Percentiles rank a stretch among this genome's conserved stretches.
Conservation (phyloP, 2,113 vertebrate genomes). For the Climacteris rufus region DNA sequence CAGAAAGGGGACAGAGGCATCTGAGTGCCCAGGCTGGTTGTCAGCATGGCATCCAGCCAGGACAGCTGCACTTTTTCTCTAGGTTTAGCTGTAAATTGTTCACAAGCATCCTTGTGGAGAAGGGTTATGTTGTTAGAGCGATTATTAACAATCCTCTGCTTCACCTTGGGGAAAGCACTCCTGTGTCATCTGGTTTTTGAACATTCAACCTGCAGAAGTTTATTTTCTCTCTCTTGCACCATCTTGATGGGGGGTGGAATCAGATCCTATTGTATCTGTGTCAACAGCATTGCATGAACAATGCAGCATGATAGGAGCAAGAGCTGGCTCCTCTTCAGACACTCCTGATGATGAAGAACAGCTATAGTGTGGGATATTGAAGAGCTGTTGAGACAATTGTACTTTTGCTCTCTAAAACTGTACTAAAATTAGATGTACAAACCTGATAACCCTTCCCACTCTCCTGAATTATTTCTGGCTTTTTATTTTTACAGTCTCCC, state of each 20-base stretch:
- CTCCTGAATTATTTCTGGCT: background rate
- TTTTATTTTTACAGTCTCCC: background rate
- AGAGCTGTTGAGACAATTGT: constrained; percentile 12
- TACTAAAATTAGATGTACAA: constrained; percentile 8
- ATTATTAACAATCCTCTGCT: background rate
- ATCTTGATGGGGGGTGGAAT: background rate
- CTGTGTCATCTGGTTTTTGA: background rate
- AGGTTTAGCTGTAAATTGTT: background rate
- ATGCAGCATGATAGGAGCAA: background rate
- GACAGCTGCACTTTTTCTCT: background rate
- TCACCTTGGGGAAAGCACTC: background rate
- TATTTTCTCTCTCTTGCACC: background rate
- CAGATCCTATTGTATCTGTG: background rate
- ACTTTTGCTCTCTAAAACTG: background rate
- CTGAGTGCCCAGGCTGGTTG: background rate
- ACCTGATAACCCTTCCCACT: background rate
- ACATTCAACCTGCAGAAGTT: background rate
- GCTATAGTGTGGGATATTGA: background rate
- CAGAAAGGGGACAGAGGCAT: background rate
- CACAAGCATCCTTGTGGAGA: background rate
- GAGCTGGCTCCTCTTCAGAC: background rate
- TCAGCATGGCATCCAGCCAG: background rate
- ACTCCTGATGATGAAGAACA: background rate
- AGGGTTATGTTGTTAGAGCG: background rate
- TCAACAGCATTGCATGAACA: background rate